Evolutionary conservation across 2,888 invertebrate species (phyloP), one percentile per base, ranked within the genome.

Genomic region (Stegana nigrithorax): DNA sequence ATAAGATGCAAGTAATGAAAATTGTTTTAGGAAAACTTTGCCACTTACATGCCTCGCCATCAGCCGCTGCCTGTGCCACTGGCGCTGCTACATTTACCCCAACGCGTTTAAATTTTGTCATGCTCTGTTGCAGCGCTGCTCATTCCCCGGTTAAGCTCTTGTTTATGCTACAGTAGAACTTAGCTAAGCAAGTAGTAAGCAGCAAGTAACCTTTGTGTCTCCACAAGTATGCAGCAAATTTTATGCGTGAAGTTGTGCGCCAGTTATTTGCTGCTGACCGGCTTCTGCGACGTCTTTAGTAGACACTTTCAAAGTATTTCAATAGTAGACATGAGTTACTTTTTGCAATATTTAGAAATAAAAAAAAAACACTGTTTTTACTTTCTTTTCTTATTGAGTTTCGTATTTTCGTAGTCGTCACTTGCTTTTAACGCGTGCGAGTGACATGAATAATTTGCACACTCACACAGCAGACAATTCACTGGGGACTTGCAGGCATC

Each of bases 21-120:
- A 51, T 51, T 51, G 51, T 51, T 29, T 51, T 51, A 26, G 19
- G 27, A 51, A 51, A 51, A 51, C 51, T 51, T 51, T 51, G 17
- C 51, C n/a, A n/a, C n/a, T n/a, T 39, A 39, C 39, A 39, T 39
- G 39, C 39, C 4, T n/a, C n/a, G n/a, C n/a, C n/a, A n/a, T n/a
- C n/a, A n/a, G n/a, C n/a, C n/a, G n/a, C n/a, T n/a, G n/a, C n/a
- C n/a, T n/a, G n/a, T n/a, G n/a, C n/a, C n/a, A n/a, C n/a, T n/a
- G n/a, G n/a, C n/a, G n/a, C n/a, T n/a, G n/a, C n/a, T n/a, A n/a
- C n/a, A n/a, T n/a, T n/a, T n/a, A n/a, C n/a, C n/a, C n/a, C n/a
- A n/a, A n/a, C n/a, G 39, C 39, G 6, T 39, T 39, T 4, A 4
- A 29, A 6, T 29, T 29, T 29, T 29, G 29, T 29, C n/a, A n/a